phyloP scores from a whole-genome alignment of 2,113 vertebrate genomes.

The Lophotis ruficrista region DNA sequence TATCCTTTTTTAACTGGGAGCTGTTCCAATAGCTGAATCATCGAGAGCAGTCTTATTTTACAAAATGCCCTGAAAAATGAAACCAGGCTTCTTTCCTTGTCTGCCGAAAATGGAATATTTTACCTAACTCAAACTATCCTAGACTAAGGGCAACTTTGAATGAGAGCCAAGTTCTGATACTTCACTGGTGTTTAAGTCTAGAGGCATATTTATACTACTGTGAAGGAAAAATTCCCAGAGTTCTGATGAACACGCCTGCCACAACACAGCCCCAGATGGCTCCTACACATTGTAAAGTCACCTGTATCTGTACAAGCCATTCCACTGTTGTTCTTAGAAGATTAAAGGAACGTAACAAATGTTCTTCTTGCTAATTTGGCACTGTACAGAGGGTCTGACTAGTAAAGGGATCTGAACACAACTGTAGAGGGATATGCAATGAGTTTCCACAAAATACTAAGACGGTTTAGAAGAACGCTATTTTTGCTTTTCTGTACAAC shows the following conservation, averaged over 20 bases:
- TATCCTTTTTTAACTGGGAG: neutral
- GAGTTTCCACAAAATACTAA: neutral
- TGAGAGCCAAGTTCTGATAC: neutral
- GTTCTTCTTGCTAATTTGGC: neutral
- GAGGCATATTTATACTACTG: neutral
- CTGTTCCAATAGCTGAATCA: constrained; percentile 20
- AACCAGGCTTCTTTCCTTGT: neutral
- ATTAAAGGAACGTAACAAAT: neutral
- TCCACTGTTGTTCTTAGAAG: neutral
- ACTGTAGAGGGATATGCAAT: neutral
- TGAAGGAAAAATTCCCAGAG: constrained; percentile 15
- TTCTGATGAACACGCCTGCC: neutral
- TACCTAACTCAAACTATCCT: neutral
- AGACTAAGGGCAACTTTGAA: neutral
- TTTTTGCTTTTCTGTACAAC: neutral
- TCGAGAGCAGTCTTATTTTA: neutral
- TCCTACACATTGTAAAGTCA: constrained; percentile 6
- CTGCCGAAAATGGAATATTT: constrained; percentile 3
- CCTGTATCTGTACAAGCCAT: neutral
- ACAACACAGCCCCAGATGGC: neutral
- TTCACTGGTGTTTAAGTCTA: neutral
- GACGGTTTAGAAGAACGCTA: neutral
- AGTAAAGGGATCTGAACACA: neutral
- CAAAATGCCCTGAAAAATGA: constrained; percentile 5
- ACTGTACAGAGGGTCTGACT: neutral